These are phyloP conservation scores for Rhadinocentrus ornatus DNA, from an alignment of 2,797 vertebrate species.

Conservation along the genomic window DNA sequence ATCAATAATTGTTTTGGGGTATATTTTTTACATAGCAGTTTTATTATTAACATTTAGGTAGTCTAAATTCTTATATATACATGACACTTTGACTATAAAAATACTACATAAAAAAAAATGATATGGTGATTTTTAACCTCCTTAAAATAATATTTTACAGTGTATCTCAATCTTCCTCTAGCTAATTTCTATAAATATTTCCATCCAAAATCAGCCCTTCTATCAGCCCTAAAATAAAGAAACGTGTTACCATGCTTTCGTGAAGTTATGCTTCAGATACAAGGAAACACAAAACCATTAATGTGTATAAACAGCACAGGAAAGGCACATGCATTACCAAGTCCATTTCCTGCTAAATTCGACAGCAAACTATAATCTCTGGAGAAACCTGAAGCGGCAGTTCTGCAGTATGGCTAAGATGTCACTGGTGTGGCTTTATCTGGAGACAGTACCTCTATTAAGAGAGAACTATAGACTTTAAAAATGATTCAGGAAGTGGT, in stretches of 20 bases:
- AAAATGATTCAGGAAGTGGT: conserved; percentile 42
- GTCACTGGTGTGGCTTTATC: conserved; percentile 40
- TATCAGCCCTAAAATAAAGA: not conserved
- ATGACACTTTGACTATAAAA: not conserved
- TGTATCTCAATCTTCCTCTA: not conserved
- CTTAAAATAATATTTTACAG: not conserved
- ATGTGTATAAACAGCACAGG: conserved; percentile 4
- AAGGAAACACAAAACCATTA: conserved; percentile 18
- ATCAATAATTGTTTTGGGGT: too few relatives aligned
- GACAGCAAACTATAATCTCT: conserved; percentile 13
- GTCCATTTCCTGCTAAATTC: conserved; percentile 13
- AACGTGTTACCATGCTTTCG: not conserved
- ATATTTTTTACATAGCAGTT: not conserved
- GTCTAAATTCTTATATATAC: not conserved
- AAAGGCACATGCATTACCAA: conserved; percentile 11
- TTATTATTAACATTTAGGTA: not conserved
- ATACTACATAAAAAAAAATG: not conserved
- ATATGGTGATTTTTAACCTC: not conserved
- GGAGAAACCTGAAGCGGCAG: conserved; percentile 5
- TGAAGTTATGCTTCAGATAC: conserved; percentile 5
- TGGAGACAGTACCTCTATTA: conserved; percentile 34
- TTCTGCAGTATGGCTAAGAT: conserved; percentile 11
- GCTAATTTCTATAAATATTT: not conserved
- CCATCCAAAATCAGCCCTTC: not conserved
- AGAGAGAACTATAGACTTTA: conserved; percentile 38